phyloP scores from a whole-genome alignment of 2,888 invertebrate species.

The Stramonita haemastoma region DNA sequence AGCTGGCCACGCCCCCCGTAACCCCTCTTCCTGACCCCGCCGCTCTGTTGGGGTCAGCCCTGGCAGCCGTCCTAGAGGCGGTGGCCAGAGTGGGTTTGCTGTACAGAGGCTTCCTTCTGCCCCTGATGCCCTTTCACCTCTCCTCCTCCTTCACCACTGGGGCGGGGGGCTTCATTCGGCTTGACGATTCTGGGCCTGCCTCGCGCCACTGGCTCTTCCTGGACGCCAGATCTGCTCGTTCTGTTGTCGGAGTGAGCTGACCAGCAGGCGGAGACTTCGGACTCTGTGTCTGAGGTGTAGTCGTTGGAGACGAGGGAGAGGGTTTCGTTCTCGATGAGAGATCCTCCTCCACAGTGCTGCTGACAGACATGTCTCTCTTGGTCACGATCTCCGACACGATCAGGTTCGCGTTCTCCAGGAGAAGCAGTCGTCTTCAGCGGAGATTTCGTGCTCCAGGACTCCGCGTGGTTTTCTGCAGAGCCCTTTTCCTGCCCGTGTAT shows the following conservation, averaged over 20 bases:
- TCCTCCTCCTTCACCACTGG: conserved; percentile 32
- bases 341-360: conserved; percentile 77
- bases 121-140: conserved; percentile 59
- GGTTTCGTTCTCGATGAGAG: conserved; percentile 82
- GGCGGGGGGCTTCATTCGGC: background rate
- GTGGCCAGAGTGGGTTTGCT: conserved; percentile 29
- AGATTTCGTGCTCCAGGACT: conserved; percentile 36
- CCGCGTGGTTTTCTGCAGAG: background rate
- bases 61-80: background rate
- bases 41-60: background rate
- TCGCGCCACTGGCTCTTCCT: conserved; percentile 54
- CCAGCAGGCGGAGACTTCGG: conserved; percentile 69
- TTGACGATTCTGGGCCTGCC: conserved; percentile 33
- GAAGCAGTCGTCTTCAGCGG: conserved; percentile 51
- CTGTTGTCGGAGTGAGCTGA: conserved; percentile 65
- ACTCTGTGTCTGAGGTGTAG: conserved; percentile 83
- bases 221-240: conserved; percentile 63
- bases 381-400: conserved; percentile 80
- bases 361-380: conserved; percentile 69
- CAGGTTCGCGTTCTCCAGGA: conserved; percentile 81
- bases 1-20: background rate
- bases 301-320: conserved; percentile 86
- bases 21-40: background rate
- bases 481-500: background rate
- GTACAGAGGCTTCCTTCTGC: conserved; percentile 67